Evolutionary conservation across 2,797 vertebrate species (phyloP), one percentile per base, ranked within the genome.

Genomic region (Liasis olivaceus): DNA sequence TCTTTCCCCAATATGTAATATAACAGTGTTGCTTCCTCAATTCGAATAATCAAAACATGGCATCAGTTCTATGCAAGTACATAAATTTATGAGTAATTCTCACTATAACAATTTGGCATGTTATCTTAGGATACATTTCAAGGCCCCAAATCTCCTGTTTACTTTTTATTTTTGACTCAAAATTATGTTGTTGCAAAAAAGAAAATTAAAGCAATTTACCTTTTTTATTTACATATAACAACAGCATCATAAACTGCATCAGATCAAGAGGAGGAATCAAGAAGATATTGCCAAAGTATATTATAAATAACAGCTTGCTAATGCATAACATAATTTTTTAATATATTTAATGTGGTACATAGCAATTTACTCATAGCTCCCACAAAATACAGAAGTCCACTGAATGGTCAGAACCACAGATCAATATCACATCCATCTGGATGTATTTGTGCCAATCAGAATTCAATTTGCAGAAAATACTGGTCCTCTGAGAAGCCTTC

Each of bases 41-140:
- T 94, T 97, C 94, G 92, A 96, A 94, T 93, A 94, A 91, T 94
- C 92, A 31, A 96, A 95, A 95, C 95, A 94, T 92, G 94, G 94
- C 90, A 77, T 96, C 96, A 94, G 58, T 93, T 95, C 93, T 96
- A 94, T 96, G 94, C 94, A 93, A 93, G 94, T 91, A 94, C 94
- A 95, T 93, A 93, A 94, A 96, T 96, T 96, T 93, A 72, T 90
- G 94, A 93, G 92, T 94, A 96, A 95, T 95, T 96, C 90, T 0
- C 91, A 94, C 93, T 95, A 93, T 96, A 96, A 94, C 95, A 95
- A 93, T 96, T 94, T 93, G 94, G 93, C 93, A 95, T 92, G 56
- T 95, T 96, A 95, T 96, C 96, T 96, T 95, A 92, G 95, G 96
- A 96, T 92, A 91, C 59, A 93, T 95, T 96, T 95, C 94, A 94